These are phyloP conservation scores for Contarinia nasturtii DNA, from an alignment of 1,140 invertebrate species.

Conservation along the genomic window DNA sequence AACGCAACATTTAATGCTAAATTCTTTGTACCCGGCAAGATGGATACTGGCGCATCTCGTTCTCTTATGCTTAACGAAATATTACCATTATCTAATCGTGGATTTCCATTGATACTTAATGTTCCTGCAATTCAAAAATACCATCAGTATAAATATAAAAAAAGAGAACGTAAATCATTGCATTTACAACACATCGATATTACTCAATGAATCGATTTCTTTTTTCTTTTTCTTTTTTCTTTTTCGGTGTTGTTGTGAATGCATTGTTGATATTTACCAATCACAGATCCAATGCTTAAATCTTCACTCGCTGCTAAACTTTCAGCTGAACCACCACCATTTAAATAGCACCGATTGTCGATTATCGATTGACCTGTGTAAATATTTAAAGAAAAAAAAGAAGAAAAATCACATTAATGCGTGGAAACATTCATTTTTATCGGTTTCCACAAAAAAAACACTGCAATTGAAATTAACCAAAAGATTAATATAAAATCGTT, in stretches of 20 bases:
- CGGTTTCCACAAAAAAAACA: neutral
- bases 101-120: constrained; percentile 61
- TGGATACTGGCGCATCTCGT: constrained; percentile 51
- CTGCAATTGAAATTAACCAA: no score
- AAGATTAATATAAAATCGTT: no score
- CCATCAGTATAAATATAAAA: no score
- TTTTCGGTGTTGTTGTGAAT: neutral
- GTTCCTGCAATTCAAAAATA: constrained; percentile 26
- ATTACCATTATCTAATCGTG: constrained; percentile 42
- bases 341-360: constrained; percentile 72
- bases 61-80: constrained; percentile 64
- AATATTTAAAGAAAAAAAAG: constrained; percentile 9
- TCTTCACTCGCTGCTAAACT: constrained; percentile 81
- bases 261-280: constrained; percentile 30
- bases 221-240: constrained; percentile 1
- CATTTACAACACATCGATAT: no score
- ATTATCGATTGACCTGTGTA: constrained; percentile 29
- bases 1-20: constrained; percentile 53
- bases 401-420: neutral
- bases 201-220: neutral
- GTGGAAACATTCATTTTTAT: neutral
- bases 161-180: no score
- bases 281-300: constrained; percentile 50
- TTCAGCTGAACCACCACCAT: constrained; percentile 74
- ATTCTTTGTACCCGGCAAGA: constrained; percentile 59